Base-by-base conservation (phyloP, 2,113 vertebrate genomes). In the Rhinopomastus cyanomelas region DNA sequence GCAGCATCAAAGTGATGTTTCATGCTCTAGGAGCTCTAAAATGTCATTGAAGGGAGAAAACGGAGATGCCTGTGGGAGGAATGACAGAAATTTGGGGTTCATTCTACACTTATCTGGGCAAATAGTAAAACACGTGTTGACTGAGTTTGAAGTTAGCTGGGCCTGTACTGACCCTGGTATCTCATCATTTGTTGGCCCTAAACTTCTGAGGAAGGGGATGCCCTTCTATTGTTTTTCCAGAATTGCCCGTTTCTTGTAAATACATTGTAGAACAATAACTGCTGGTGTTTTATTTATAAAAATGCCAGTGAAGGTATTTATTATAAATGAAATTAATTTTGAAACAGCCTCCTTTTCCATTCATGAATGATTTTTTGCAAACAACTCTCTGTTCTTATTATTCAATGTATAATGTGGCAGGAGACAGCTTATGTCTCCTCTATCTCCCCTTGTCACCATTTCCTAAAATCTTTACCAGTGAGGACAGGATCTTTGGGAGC, bases 1-100 rank as follows among this genome's bases (percentile, higher is more conserved):
- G 89, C 66, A 94, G 87, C 90, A 97, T 97, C 81, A 95, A 97
- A 97, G 83, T 87, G 90, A 95, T 91, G 78, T 95, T 97, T 97
- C 93, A 89, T 94, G 88, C 94, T 95, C 91, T 96, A 88, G 80
- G 57, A 94, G 90, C 81, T 84, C 95, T 56, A 85, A 81, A 81
- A 89, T 95, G 62, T 87, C 91, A 93, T 64, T 80, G 93, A 89
- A 95, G 95, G 82, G 76, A 94, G 86, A 96, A 87, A 91, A 89
- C 46, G 15, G 76, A 86, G 87, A 91, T 91, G 87, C 79, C 82
- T 42, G 22, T 83, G 68, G 59, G 89, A 89, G 61, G 46, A 80
- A 57, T 80, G 81, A 92, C 86, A 92, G 86, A 74, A 92, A 85
- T 82, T 89, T 95, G 92, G 86, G 64, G 0, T 87, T 52, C 81